These are phyloP conservation scores for Malacoctenus gilli DNA, from an alignment of 2,797 vertebrate species.

Conservation along the genomic window DNA sequence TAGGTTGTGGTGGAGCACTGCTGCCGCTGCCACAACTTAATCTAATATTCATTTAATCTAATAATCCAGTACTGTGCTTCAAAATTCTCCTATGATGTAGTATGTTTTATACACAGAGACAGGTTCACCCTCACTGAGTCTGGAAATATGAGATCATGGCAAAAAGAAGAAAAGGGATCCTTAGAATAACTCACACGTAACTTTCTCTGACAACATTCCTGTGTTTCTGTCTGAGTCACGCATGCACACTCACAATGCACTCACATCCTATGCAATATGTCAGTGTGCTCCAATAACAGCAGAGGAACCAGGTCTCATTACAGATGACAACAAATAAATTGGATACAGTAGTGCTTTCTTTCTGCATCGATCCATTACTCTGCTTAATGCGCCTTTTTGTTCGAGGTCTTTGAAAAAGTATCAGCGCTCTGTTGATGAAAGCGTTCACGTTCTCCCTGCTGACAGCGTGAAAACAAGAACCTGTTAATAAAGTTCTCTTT, in stretches of 20 bases:
- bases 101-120: background rate
- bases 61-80: background rate
- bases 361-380: background rate
- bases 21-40: background rate
- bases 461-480: background rate
- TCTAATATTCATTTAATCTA: background rate
- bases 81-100: background rate
- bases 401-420: background rate
- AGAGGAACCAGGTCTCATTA: constrained; percentile 1
- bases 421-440: constrained; percentile 8
- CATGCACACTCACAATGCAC: background rate
- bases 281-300: background rate
- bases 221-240: background rate
- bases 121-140: background rate
- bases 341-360: background rate
- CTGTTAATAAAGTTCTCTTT: constrained; percentile 27
- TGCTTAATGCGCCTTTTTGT: background rate
- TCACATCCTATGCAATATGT: background rate
- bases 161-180: background rate
- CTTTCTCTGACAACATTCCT: background rate
- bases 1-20: background rate
- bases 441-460: background rate
- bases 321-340: background rate
- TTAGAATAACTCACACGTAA: background rate
- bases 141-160: background rate